Base-by-base conservation (phyloP, 2,888 invertebrate species). In the Gryllus longicercus region DNA sequence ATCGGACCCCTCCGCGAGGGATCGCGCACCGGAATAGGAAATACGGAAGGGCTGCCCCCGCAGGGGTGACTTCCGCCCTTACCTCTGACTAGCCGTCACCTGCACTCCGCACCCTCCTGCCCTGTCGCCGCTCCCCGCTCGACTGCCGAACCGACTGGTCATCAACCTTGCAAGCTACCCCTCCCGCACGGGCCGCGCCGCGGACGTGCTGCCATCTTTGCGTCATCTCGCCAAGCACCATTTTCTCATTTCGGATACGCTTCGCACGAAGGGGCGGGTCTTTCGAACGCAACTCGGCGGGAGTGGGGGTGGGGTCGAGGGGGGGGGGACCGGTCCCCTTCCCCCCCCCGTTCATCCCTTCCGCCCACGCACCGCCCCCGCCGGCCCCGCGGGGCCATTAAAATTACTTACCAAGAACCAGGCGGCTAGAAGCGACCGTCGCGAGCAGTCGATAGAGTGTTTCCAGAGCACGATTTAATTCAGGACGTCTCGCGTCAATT, bases 61-160 rank as follows among this genome's bases (percentile, higher is more conserved):
- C 25, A 2, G 49, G n/a, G 50, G 11, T 76, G 21, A 76, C 50
- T 51, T 79, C 50, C n/a, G 11, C 21, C 12, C 76, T 80, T 80
- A 76, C 78, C 80, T 51, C 81, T 80, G 80, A 79, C 81, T 81
- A 75, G 21, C 25, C 74, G 76, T 38, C 38, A 76, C 79, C 76
- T 23, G 74, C 50, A 16, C 75, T 50, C 38, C 78, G 16, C 25
- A 25, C 75, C 78, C 76, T 74, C 79, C 80, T 74, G 51, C 79
- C 83, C 11, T 83, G 83, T 11, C 82, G 82, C 75, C 82, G 79
- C 79, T 78, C 83, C 50, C 80, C 84, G 76, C 84, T 83, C 77
- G 83, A 83, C 81, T 82, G 83, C 78, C 77, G 77, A 63, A 74
- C 63, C n/a, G 81, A 83, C 50, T 84, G 84, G 84, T 82, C 82